Evolutionary conservation across 2,797 vertebrate species (phyloP), one percentile per base, ranked within the genome.

Genomic region (Perodicticus potto): DNA sequence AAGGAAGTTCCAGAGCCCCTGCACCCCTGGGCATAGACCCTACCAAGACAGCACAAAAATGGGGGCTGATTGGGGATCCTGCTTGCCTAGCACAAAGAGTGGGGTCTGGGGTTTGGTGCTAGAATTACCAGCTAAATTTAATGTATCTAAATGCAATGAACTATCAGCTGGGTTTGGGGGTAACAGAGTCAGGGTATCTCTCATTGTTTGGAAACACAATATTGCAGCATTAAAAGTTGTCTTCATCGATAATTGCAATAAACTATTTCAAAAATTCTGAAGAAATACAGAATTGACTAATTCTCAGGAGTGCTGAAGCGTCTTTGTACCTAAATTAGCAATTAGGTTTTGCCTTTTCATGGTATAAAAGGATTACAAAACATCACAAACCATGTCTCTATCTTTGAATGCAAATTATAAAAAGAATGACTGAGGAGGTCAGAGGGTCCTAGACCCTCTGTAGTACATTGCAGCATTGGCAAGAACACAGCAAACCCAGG

Each of bases 221-320:
- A 83, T 96, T 4, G 17, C 93, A 94, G 86, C 67, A 32, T 77
- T 73, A 40, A 91, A 96, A 91, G 49, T 55, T 81, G 80, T 89
- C 95, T 92, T 94, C 96, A 95, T 89, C 76, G 17, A 93, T 93
- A 93, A 95, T 74, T 89, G 96, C 97, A 95, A 93, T 25, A 63
- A 86, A n/a, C 23, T 63, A 3, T 97, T 97, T 96, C 97, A 97
- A 94, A 97, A 97, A 95, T 5, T 22, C n/a, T 97, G 97, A 91
- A 78, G 97, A 97, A 97, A 97, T 37, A 19, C 49, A 80, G 57
- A 29, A 77, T 97, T 94, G 96, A 65, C 96, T 81, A 95, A 97
- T 83, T 61, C 65, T 69, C 77, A 57, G n/a, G 91, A 22, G 78
- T 22, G 12, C 86, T 32, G 1, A 65, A 80, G 77, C n/a, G 25